Evolutionary conservation across 2,113 vertebrate species (phyloP).

Genomic region (Scytalopus superciliaris): DNA sequence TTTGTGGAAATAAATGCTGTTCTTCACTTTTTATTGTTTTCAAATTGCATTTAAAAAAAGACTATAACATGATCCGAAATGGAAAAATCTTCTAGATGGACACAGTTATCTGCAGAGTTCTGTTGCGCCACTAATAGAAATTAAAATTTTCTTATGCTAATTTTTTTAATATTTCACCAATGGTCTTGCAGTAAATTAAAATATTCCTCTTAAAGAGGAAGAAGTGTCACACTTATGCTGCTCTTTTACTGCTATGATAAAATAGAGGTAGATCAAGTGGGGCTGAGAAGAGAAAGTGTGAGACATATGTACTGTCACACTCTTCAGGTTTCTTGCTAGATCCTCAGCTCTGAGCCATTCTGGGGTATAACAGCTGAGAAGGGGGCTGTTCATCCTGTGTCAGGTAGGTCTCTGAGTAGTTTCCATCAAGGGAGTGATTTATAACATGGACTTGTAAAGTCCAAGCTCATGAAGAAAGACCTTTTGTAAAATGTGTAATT

Average conservation of each 20-base stretch:
- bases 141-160: not conserved
- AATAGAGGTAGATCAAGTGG: not conserved
- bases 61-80: not conserved
- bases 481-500: not conserved
- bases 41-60: not conserved
- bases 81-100: not conserved
- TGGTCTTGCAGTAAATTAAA: not conserved
- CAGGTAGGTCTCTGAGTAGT: not conserved
- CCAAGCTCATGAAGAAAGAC: not conserved
- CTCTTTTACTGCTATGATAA: not conserved
- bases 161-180: not conserved
- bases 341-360: not conserved
- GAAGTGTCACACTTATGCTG: not conserved
- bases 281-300: not conserved
- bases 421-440: not conserved
- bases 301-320: not conserved
- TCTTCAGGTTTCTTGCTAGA: not conserved
- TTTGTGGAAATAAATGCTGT: not conserved
- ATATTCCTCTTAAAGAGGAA: not conserved
- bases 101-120: not conserved
- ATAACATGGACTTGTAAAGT: not conserved
- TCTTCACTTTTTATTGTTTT: not conserved
- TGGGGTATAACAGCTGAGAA: not conserved
- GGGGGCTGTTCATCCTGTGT: not conserved
- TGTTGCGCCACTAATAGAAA: not conserved